phyloP scores from a whole-genome alignment of 2,888 invertebrate species.

The Micoletzkya japonica region DNA sequence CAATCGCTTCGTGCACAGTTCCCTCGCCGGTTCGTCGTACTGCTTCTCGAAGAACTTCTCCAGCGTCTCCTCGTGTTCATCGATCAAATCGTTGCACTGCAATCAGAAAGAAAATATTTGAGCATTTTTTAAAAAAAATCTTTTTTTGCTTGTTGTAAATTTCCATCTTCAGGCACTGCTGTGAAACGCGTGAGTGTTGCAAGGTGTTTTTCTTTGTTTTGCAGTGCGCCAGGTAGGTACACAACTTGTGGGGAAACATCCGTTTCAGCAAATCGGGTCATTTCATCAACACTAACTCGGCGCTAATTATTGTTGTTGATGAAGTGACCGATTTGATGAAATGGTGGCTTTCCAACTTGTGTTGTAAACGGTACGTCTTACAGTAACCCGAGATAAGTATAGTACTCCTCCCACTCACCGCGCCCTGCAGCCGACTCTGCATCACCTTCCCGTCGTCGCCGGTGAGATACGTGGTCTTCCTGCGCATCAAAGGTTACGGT shows the following conservation, averaged over 20 bases:
- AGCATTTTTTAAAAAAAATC: too few relatives aligned
- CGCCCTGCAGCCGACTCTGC: constrained; percentile 35
- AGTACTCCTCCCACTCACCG: constrained; percentile 30
- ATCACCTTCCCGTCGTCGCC: constrained; percentile 37
- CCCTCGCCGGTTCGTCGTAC: constrained; percentile 37
- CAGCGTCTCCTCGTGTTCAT: constrained; percentile 44
- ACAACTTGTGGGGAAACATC: too few relatives aligned
- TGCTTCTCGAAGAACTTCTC: constrained; percentile 40
- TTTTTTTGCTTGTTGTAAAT: neutral
- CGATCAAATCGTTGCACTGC: constrained; percentile 50
- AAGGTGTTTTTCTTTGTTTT: too few relatives aligned
- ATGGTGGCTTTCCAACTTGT: too few relatives aligned
- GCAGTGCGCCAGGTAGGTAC: too few relatives aligned
- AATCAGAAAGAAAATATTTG: constrained; percentile 15
- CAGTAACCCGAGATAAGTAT: too few relatives aligned
- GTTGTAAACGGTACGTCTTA: too few relatives aligned
- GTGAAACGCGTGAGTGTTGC: too few relatives aligned
- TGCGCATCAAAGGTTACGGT: neutral
- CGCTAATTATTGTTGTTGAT: too few relatives aligned
- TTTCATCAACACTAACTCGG: too few relatives aligned
- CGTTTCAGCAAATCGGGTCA: too few relatives aligned
- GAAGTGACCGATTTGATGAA: too few relatives aligned
- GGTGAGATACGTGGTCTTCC: constrained; percentile 36
- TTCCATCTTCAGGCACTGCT: neutral
- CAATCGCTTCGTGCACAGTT: constrained; percentile 39